Evolutionary conservation across 2,113 vertebrate species (phyloP), one percentile per base, ranked within the genome.

Genomic region (Clupea harengus): DNA sequence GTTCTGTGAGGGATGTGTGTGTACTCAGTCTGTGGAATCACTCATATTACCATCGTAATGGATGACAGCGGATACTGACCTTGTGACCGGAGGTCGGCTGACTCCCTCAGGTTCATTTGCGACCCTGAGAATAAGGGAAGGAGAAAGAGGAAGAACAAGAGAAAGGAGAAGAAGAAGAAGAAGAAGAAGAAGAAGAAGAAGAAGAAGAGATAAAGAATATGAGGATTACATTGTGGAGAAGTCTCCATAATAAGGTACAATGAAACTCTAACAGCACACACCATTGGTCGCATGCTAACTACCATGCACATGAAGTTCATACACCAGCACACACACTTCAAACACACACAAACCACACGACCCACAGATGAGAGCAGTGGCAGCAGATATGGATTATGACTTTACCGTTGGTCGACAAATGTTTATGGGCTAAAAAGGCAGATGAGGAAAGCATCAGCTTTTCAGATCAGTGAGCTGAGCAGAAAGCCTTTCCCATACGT

Each of bases 51-150:
- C 25, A 17, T 39, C 72, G 13, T 0, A 28, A 32, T 39, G 32
- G 28, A 18, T 78, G 72, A 39, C 28, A 78, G 18, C 45, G 17
- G 45, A 50, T 4, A 39, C 94, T 95, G 88, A 95, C 97, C 97
- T 96, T 98, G 97, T 95, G 97, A 98, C 92, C 97, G 96, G 95
- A 98, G 97, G 94, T 98, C 97, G 95, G 97, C 97, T 92, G 97
- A 97, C 96, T 98, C 97, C 95, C 97, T 97, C 97, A 98, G 97
- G 95, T 98, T 98, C 96, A 97, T 98, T 96, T 98, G 97, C 75
- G 97, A 98, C 96, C 97, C 97, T 98, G 92, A 86, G 90, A 92
- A 39, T 39, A 39, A 39, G 39, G 39, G n/a, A n/a, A n/a, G n/a
- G 88, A 90, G 90, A 93, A 85, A 86, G 57, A 22, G 83, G n/a